These are phyloP conservation scores for Coendou prehensilis DNA, from an alignment of 2,797 vertebrate genomes.

Conservation along the genomic window DNA sequence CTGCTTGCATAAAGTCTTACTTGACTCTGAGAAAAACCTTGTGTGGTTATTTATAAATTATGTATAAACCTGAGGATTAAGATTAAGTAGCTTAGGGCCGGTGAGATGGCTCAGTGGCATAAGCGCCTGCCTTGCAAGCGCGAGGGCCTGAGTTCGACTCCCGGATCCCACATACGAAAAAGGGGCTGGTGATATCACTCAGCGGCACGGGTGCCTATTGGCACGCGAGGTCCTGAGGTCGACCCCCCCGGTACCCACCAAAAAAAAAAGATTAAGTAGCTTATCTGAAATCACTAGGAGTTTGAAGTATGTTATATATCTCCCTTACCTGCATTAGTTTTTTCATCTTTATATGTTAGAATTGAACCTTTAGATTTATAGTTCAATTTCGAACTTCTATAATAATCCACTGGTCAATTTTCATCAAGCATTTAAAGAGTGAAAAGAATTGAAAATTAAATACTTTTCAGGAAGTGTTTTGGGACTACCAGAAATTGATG, in stretches of 20 bases:
- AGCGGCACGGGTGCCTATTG: too few species aligned
- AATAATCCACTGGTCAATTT: neutral
- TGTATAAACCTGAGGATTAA: neutral
- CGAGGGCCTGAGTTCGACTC: too few species aligned
- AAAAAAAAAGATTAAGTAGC: slow-evolving; percentile 23
- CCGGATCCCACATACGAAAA: too few species aligned
- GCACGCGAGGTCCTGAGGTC: too few species aligned
- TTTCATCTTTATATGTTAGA: slow-evolving; percentile 45
- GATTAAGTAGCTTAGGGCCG: slow-evolving; percentile 46
- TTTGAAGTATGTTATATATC: slow-evolving; percentile 16
- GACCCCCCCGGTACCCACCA: too few species aligned
- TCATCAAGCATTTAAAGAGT: slow-evolving; percentile 11
- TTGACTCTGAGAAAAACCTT: neutral
- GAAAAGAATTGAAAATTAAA: slow-evolving; percentile 5
- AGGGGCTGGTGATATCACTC: too few species aligned
- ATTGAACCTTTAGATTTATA: slow-evolving; percentile 26
- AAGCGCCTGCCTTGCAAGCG: too few species aligned
- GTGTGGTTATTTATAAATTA: neutral
- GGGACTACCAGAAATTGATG: neutral
- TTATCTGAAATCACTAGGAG: neutral
- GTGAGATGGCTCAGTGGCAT: too few species aligned
- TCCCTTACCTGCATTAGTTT: slow-evolving; percentile 51
- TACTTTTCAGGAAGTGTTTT: neutral
- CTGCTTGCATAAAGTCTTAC: neutral
- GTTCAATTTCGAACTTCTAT: slow-evolving; percentile 62